Base-by-base conservation (phyloP, 2,113 vertebrate species). In the Leucopsar rothschildi region DNA sequence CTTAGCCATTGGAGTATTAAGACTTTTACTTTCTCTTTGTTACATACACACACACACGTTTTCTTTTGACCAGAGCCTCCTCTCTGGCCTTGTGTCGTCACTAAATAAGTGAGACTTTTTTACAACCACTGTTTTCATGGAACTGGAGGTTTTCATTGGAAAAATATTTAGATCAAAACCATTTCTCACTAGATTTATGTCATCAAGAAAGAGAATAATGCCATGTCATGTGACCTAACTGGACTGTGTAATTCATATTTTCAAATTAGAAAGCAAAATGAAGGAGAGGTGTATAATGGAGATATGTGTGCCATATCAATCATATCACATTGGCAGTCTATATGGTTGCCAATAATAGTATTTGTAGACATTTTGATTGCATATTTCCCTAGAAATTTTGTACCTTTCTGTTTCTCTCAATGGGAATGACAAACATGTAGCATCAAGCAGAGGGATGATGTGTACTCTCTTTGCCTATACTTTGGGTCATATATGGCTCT, bases 401-500 rank as follows among this genome's bases (percentile, higher is more conserved):
- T 22, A 25, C 11, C 8, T 61, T 71, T 82, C 24, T 68, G 6
- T 27, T 40, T 82, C n/a, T 42, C 60, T 7, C 15, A 3, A 47
- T 84, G 12, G 11, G 59, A 86, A 66, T 55, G 24, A 42, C 47
- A 66, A 90, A 1, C 29, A 90, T 22, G 68, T 50, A 80, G 18
- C 55, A 31, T 68, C 2, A 12, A 44, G 60, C 9, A 86, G 56
- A 11, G 35, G 66, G 56, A 33, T 63, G 85, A 88, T 73, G 71
- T 35, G 55, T 86, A 15, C 33, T 81, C 63, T 85, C 64, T 87
- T 60, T 70, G 64, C 9, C 15, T 75, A 3, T 52, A 75, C 35
- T 88, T 88, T 71, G 52, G 27, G 80, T 84, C 60, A 92, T 95
- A 91, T 89, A 75, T 5, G 66, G 9, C 56, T 45, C 91, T 88